Evolutionary conservation across 1,140 invertebrate genomes (phyloP), one percentile per base, ranked within the genome.

Genomic region (Leptinotarsa undecemlineata): DNA sequence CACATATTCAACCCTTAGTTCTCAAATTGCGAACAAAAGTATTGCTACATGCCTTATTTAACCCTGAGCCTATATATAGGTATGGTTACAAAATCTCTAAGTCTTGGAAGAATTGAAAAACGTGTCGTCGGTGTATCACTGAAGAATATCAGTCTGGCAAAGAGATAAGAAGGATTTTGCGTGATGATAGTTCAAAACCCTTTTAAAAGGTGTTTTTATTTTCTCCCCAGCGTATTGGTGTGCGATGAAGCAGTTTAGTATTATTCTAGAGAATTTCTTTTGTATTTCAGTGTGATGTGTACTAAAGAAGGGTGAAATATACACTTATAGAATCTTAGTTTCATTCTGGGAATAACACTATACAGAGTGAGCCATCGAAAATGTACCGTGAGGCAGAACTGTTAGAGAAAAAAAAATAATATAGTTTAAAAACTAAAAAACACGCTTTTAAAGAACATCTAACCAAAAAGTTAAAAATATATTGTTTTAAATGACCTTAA

Each of bases 181-280:
- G 69, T 75, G 69, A 47, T 63, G 64, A 67, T 67, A 64, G 51
- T 68, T 51, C 62, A 26, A 66, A 75, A 75, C 74, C 74, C 74
- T 75, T 75, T 75, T 15, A 75, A 75, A 69, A 75, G 74, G 74
- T 75, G 74, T 75, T 42, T 67, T 23, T 23, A n/a, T 67, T 64
- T 67, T 23, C 23, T 42, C 74, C 69, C 19, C 21, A 17, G 68
- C 17, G 61, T 20, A 75, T 75, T 75, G 19, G 69, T 64, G 74
- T 67, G 74, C 74, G 68, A 75, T 72, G 68, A 66, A 21, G 47
- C 69, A 19, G 21, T 57, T 57, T 15, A 15, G 4, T 48, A 57
- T 57, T 57, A 47, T 26, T 26, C 21, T 57, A 57, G 21, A 71
- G 20, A 57, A 26, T 21, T 47, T 51, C 26, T 26, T 69, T 71